Conservation (phyloP, 2,113 vertebrate species). For the Oncorhynchus mykiss region DNA sequence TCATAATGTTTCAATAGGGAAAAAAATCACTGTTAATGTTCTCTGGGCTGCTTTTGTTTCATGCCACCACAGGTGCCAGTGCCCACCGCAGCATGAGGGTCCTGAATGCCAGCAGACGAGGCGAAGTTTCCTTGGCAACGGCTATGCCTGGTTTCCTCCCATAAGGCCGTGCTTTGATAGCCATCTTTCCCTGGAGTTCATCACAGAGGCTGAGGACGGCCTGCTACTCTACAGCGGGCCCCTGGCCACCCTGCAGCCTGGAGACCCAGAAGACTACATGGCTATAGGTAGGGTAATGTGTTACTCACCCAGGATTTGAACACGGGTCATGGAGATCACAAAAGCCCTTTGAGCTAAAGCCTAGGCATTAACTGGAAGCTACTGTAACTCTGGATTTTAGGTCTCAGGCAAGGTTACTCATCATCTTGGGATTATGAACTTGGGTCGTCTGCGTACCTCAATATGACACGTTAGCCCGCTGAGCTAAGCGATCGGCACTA, state of each 20-base stretch:
- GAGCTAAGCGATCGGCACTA: too few species aligned
- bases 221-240: slow-evolving; percentile 85
- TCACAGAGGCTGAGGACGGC: slow-evolving; percentile 83
- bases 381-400: too few species aligned
- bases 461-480: too few species aligned
- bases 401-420: too few species aligned
- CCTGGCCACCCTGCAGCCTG: slow-evolving; percentile 75
- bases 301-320: too few species aligned
- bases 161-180: slow-evolving; percentile 85
- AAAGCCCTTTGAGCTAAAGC: too few species aligned
- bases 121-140: slow-evolving; percentile 87
- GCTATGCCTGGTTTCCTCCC: slow-evolving; percentile 89
- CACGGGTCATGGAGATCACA: too few species aligned
- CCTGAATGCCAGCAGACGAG: slow-evolving; percentile 87
- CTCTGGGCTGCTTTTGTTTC: neutral
- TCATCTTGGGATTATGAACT: too few species aligned
- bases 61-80: slow-evolving; percentile 79
- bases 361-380: too few species aligned
- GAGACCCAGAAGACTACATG: slow-evolving; percentile 81
- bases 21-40: neutral
- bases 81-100: slow-evolving; percentile 81
- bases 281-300: slow-evolving; percentile 79
- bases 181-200: slow-evolving; percentile 87
- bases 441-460: too few species aligned
- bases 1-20: neutral